These are phyloP conservation scores for Drosophila algonquin DNA, from an alignment of 2,888 invertebrate species.

Conservation along the genomic window DNA sequence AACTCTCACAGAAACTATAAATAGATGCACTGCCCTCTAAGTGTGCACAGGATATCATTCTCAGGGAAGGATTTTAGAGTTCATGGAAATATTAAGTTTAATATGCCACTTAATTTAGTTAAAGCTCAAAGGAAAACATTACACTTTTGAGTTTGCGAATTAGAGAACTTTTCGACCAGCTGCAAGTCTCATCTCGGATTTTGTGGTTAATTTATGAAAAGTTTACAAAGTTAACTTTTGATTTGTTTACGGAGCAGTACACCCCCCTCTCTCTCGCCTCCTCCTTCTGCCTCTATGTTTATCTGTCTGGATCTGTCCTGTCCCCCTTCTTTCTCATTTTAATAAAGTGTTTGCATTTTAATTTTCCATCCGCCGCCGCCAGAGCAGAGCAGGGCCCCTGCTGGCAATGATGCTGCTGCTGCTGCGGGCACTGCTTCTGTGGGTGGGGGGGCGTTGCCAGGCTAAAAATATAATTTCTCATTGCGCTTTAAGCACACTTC, in stretches of 20 bases:
- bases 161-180: constrained; percentile 1
- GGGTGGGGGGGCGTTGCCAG: constrained; percentile 17
- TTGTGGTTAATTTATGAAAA: constrained; percentile 36
- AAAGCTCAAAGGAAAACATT: neutral
- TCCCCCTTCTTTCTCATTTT: constrained; percentile 38
- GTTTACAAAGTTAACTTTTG: constrained; percentile 23
- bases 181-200: constrained; percentile 1
- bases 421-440: neutral
- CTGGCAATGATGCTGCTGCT: neutral
- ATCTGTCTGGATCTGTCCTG: neutral
- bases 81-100: too few relatives aligned
- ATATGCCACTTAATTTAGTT: neutral
- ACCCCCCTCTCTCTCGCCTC: neutral
- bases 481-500: constrained; percentile 64
- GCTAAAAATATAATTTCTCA: constrained; percentile 62
- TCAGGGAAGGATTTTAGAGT: neutral
- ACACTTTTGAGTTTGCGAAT: constrained; percentile 17
- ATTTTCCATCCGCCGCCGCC: constrained; percentile 27
- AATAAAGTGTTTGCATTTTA: constrained; percentile 48
- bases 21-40: constrained; percentile 9
- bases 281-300: constrained; percentile 1
- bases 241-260: constrained; percentile 6
- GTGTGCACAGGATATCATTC: neutral
- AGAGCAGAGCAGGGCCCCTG: neutral
- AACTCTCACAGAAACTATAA: constrained; percentile 38